Evolutionary conservation across 2,113 vertebrate genomes (phyloP).

Genomic region (Oreochromis aureus): DNA sequence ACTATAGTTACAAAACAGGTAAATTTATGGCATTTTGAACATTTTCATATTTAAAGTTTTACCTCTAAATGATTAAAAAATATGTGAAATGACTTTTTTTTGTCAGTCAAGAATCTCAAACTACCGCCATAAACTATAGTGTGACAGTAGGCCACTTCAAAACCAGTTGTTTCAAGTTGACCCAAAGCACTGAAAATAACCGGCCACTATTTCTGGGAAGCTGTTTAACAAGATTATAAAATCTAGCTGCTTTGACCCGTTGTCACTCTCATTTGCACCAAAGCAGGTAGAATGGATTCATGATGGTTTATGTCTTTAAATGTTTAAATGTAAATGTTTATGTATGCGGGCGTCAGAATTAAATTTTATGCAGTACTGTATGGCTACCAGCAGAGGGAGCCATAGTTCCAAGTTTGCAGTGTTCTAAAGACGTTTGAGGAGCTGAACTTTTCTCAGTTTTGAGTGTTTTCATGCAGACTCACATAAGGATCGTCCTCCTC

Average conservation of each 20-base stretch:
- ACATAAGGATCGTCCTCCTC: slow-evolving; percentile 91
- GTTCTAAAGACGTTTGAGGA: not conserved
- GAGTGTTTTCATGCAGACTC: slow-evolving; percentile 52
- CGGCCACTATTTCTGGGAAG: not conserved
- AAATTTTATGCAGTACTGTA: not conserved
- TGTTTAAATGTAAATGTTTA: not conserved
- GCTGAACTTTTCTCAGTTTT: not conserved
- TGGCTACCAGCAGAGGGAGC: slow-evolving; percentile 51
- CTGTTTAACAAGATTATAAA: not conserved
- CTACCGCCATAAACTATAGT: not conserved
- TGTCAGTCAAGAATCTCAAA: no score
- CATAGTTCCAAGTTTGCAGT: not conserved
- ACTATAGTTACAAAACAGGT: not conserved
- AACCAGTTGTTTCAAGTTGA: not conserved
- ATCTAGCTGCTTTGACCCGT: not conserved
- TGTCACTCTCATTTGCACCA: not conserved
- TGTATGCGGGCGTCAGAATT: rapidly evolving
- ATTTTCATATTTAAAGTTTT: not conserved
- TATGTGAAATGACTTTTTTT: not conserved
- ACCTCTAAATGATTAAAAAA: not conserved
- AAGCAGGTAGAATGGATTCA: not conserved
- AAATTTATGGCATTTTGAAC: rapidly evolving
- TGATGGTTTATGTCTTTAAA: not conserved
- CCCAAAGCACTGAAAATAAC: not conserved
- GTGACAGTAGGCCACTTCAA: not conserved